Base-by-base conservation (phyloP, 1,140 invertebrate genomes). In the Lasaia peninsularis region DNA sequence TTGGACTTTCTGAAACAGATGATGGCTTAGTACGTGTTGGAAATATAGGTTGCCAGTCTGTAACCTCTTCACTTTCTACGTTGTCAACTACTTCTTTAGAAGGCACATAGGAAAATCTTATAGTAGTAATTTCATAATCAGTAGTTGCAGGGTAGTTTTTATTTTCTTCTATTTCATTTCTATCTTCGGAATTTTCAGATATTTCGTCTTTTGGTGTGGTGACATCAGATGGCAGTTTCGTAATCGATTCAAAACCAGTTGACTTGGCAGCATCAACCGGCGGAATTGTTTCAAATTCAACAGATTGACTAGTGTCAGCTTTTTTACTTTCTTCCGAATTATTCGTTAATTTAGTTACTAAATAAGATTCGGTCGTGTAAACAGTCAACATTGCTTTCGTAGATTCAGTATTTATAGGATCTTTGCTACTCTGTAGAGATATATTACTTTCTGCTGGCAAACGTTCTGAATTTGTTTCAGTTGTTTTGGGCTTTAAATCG, bases 171-270 rank as follows among this genome's bases (percentile, higher is more conserved):
- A 62, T 63, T 62, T 76, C 63, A 62, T 71, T 75, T 40, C 66
- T 71, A 18, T 71, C 65, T 56, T 80, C 68, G 32, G 60, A 66
- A 58, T 56, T 70, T 55, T 50, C 62, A 53, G 61, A 44, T 60
- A 62, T 74, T 4, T 87, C 82, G 60, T 80, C 79, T 53, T 63
- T 72, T 14, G 86, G 86, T 18, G 84, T 87, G 33, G 86, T 88
- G 24, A 83, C 55, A 28, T 61, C 78, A 33, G 79, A 65, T 53
- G 84, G 82, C 56, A 88, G 60, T 74, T 87, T 88, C 52, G 86
- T 88, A 67, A 88, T 86, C 50, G 84, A 87, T 81, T 85, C 83
- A 63, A 86, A 86, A 67, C 76, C 78, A 65, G 69, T 82, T 73
- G 75, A 71, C 64, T 73, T 86, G 56, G 71, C 77, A 24, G 66